Percentiles rank a stretch among this genome's conserved stretches.
Conservation (phyloP, 2,113 vertebrate genomes). For the Cettia cetti region DNA sequence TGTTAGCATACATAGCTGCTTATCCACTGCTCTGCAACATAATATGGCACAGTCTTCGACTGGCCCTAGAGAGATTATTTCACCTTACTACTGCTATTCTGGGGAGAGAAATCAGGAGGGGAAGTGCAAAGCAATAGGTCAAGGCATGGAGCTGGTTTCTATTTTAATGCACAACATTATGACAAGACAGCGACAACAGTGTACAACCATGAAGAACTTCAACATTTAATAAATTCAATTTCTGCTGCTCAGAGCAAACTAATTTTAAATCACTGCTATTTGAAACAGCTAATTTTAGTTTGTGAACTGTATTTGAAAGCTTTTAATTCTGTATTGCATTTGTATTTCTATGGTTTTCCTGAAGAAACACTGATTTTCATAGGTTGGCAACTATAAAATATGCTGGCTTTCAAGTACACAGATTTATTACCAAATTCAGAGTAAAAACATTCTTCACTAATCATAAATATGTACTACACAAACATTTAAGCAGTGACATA, state of each 20-base stretch:
- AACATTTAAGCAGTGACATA: neutral
- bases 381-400: neutral
- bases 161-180: neutral
- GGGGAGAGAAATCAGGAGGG: neutral
- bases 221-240: neutral
- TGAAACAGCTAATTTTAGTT: neutral
- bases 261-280: neutral
- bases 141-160: neutral
- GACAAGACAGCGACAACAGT: neutral
- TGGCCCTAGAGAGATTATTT: neutral
- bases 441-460: neutral
- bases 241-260: neutral
- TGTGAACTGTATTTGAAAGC: neutral
- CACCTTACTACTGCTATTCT: neutral
- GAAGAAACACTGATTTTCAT: neutral
- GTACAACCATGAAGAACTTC: neutral
- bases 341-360: neutral
- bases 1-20: neutral
- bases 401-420: neutral
- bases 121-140: neutral
- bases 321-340: neutral
- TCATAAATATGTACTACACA: neutral
- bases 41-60: neutral
- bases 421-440: neutral
- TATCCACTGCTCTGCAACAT: neutral